A percentile compares a stretch with the other conserved stretches of the same genome.
Evolutionary conservation across 2,888 invertebrate species (phyloP).

Genomic region (Drosophila anomalata): DNA sequence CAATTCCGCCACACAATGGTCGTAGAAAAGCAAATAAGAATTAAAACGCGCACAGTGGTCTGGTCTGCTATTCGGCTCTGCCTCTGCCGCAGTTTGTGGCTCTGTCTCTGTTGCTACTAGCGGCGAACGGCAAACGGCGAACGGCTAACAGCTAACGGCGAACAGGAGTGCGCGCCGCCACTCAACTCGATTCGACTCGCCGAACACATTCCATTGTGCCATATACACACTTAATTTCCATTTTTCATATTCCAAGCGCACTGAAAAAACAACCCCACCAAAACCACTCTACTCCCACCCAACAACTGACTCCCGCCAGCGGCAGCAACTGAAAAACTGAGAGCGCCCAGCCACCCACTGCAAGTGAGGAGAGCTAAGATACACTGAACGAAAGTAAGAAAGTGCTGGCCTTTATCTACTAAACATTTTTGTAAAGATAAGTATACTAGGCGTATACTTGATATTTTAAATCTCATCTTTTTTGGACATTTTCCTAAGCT

Average conservation of each 20-base stretch:
- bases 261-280: constrained; percentile 40
- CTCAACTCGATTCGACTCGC: constrained; percentile 63
- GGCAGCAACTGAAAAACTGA: constrained; percentile 1
- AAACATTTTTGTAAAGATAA: background rate
- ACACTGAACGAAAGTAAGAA: background rate
- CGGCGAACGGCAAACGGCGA: constrained; percentile 26
- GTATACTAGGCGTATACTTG: background rate
- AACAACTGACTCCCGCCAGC: constrained; percentile 12
- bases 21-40: constrained; percentile 77
- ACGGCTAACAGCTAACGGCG: background rate
- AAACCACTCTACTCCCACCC: constrained; percentile 39
- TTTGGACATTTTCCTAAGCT: background rate
- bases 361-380: constrained; percentile 6
- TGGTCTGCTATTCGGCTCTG: constrained; percentile 29
- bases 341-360: constrained; percentile 29
- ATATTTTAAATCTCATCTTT: background rate
- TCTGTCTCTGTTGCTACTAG: constrained; percentile 19
- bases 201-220: constrained; percentile 78
- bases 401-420: background rate
- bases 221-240: constrained; percentile 80
- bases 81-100: constrained; percentile 31
- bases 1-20: constrained; percentile 77
- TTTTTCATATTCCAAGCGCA: constrained; percentile 77
- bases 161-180: constrained; percentile 62
- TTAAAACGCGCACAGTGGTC: constrained; percentile 69